Conservation (phyloP, 2,888 invertebrate genomes). For the Buathra laborator region DNA sequence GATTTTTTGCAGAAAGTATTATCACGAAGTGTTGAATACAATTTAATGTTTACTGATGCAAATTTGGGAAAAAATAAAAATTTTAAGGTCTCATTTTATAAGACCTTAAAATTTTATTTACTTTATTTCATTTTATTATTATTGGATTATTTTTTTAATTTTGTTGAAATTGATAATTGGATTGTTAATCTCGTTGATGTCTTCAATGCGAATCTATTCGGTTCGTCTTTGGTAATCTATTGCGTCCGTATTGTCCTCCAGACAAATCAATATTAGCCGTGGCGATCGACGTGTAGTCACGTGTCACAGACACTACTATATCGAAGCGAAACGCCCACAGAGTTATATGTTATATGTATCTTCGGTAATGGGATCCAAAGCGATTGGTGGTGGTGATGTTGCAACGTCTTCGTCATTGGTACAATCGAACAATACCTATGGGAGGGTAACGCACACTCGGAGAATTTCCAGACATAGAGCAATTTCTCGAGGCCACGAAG, state of each 20-base stretch:
- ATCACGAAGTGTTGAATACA: no score
- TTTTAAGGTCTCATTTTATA: no score
- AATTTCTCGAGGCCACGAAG: constrained; percentile 44
- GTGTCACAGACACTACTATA: constrained; percentile 18
- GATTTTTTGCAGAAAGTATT: no score
- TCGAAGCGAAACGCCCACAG: not conserved
- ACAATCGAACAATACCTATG: constrained; percentile 26
- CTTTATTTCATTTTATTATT: no score
- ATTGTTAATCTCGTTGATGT: not conserved
- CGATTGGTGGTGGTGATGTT: constrained; percentile 30
- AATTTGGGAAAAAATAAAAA: no score
- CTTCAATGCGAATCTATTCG: not conserved
- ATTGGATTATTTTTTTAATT: not conserved
- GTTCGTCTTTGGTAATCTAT: not conserved
- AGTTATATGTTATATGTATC: constrained; percentile 31
- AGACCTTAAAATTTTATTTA: no score
- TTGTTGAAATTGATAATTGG: not conserved
- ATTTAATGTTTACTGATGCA: no score
- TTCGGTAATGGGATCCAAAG: constrained; percentile 45
- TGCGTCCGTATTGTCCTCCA: constrained; percentile 13
- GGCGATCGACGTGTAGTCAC: constrained; percentile 37
- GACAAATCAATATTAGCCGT: constrained; percentile 53
- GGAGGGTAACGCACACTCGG: not conserved
- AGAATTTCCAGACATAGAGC: constrained; percentile 16
- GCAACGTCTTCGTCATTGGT: constrained; percentile 41